phyloP scores from a whole-genome alignment of 1,140 invertebrate genomes.

The Drosophila mojavensis region DNA sequence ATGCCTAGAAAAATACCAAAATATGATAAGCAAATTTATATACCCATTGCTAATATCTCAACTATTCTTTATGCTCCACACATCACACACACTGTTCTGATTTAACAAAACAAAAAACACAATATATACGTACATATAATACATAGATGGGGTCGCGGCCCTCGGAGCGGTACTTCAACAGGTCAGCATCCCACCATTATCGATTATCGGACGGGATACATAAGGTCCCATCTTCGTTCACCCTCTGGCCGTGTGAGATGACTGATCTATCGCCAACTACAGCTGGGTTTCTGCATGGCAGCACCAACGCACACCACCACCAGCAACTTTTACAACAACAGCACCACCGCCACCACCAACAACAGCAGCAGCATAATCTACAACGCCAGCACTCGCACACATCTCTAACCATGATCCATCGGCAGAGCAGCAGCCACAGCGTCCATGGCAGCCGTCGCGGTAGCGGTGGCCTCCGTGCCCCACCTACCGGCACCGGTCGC shows the following conservation, averaged over 20 bases:
- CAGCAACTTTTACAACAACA: constrained; percentile 66
- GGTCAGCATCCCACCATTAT: constrained; percentile 85
- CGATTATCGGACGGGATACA: constrained; percentile 94
- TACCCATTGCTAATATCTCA: constrained; percentile 51
- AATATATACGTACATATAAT: constrained; percentile 5
- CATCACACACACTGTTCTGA: background rate
- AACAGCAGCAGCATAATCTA: constrained; percentile 64
- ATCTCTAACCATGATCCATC: constrained; percentile 69
- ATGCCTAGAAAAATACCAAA: constrained; percentile 57
- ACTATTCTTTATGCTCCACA: constrained; percentile 42
- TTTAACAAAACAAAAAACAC: constrained; percentile 6
- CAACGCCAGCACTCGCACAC: constrained; percentile 78
- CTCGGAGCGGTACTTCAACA: constrained; percentile 84
- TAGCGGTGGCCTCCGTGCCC: constrained; percentile 51
- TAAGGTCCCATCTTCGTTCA: constrained; percentile 94
- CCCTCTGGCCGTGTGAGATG: constrained; percentile 87
- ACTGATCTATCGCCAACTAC: constrained; percentile 83
- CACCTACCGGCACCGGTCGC: constrained; percentile 59
- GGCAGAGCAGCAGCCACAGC: constrained; percentile 73
- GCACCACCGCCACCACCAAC: constrained; percentile 49
- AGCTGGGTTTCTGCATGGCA: constrained; percentile 76
- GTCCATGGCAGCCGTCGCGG: constrained; percentile 48
- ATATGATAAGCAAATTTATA: constrained; percentile 15
- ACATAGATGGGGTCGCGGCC: constrained; percentile 84
- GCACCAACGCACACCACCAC: constrained; percentile 70